Base-by-base conservation (phyloP, 2,888 invertebrate species). In the Idaea straminata region DNA sequence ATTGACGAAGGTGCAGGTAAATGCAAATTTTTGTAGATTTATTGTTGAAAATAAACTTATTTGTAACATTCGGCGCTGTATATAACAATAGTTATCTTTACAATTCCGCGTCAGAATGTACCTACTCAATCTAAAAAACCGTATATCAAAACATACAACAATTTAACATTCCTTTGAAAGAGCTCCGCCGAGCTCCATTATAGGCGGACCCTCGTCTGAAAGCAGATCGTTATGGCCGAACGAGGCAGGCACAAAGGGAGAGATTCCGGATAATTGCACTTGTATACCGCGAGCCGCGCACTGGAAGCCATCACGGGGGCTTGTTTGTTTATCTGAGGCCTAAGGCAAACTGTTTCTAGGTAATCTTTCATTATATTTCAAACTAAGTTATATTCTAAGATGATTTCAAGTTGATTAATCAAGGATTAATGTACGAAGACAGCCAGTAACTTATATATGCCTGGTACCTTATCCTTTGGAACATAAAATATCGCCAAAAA, bases 161-260 rank as follows among this genome's bases (percentile, higher is more conserved):
- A 47, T 47, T 47, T 47, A 47, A 47, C 47, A 47, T 47, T 47
- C 47, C 47, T 47, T 47, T 47, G 47, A 47, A 47, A 47, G 47
- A 7, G 47, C 47, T 25, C 25, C 25, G 25, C 25, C 25, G 25
- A 25, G 25, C 13, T 47, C 47, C 47, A 47, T 47, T 47, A 47
- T 13, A 13, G 47, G 13, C 47, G 13, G 47, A 47, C 47, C 47
- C 47, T 47, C 47, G 47, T 47, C 47, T 47, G 47, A 47, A 47
- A 47, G 47, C 47, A 47, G 47, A 47, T 47, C 47, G 47, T 47
- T 47, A 47, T 47, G 47, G 10, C 47, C 47, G 47, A 47, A 47
- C 47, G 47, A 47, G 47, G 47, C 47, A 13, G 10, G 47, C 47
- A 47, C 47, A 47, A 47, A 47, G 47, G 47, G 47, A 47, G 47